Evolutionary conservation across 2,888 invertebrate genomes (phyloP), one percentile per base, ranked within the genome.

Genomic region (Nomada goodeniana): DNA sequence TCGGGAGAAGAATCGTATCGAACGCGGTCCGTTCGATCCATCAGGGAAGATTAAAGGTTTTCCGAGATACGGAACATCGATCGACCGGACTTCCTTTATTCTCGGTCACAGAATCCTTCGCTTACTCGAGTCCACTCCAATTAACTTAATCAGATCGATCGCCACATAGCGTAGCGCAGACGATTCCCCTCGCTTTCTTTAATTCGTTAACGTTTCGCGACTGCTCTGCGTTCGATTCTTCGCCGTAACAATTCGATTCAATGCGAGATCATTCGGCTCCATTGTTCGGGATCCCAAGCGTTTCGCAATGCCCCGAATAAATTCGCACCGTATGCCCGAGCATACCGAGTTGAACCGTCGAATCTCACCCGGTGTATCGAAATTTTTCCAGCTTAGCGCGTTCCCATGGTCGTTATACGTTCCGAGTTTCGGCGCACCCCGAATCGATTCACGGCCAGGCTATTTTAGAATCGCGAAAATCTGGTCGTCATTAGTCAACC

Each of bases 401-500:
- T 47, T 13, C 10, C 13, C 47, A 10, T 13, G 2, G 47, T 47
- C 47, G 36, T 36, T 36, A 47, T 2, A 15, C 13, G 11, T 3
- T 15, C 13, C 47, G 47, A 47, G 15, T 47, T 47, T 15, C 47
- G 13, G 13, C 47, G 47, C 0, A 11, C 47, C 47, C 15, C 36
- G 36, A 15, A 15, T 47, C 47, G 15, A 47, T 47, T 15, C 47
- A 47, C 47, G 47, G 47, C 20, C 26, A 10, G 26, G 64, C 61
- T 42, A 55, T 59, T 53, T 74, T 23, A 36, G 23, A 63, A 57
- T 26, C 47, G 57, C 23, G 18, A 47, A n/a, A 50, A 57, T 64
- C 67, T 53, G 13, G 64, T 67, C 26, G 67, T 80, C 60, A 53
- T 80, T 78, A 60, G 47, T 65, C 53, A 70, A 11, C 18, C 29